A percentile compares a stretch with the other conserved stretches of the same genome.
phyloP scores from a whole-genome alignment of 2,113 vertebrate species.

The Pluvianellus socialis region DNA sequence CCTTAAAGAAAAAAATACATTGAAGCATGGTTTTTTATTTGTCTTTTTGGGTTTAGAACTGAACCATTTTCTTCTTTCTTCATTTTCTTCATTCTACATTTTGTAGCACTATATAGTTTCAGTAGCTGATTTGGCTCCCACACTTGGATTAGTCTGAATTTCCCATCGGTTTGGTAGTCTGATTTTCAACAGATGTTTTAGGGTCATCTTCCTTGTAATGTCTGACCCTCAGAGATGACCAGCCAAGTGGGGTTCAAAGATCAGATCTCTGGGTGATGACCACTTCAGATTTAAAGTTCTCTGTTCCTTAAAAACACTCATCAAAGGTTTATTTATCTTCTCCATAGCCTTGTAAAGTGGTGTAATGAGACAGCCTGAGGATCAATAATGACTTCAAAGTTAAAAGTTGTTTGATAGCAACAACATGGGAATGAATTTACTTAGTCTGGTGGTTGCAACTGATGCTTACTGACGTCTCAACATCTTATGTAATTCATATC shows the following conservation, averaged over 20 bases:
- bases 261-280: background rate
- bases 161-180: background rate
- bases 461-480: background rate
- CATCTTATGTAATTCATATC: background rate
- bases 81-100: background rate
- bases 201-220: background rate
- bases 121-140: conserved; percentile 21
- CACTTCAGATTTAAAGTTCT: background rate
- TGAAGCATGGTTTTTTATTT: background rate
- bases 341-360: background rate
- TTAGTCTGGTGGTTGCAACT: background rate
- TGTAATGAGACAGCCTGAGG: background rate
- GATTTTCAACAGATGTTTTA: conserved; percentile 39
- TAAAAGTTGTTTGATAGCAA: background rate
- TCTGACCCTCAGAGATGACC: background rate
- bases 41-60: background rate
- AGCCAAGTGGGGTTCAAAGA: conserved; percentile 8
- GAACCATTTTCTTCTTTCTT: background rate
- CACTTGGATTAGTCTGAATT: background rate
- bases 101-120: background rate
- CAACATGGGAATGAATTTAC: background rate
- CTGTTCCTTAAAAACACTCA: background rate
- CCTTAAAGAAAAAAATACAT: background rate
- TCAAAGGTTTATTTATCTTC: background rate
- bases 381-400: background rate